Conservation (phyloP, 2,797 vertebrate genomes). For the Rhincodon typus region DNA sequence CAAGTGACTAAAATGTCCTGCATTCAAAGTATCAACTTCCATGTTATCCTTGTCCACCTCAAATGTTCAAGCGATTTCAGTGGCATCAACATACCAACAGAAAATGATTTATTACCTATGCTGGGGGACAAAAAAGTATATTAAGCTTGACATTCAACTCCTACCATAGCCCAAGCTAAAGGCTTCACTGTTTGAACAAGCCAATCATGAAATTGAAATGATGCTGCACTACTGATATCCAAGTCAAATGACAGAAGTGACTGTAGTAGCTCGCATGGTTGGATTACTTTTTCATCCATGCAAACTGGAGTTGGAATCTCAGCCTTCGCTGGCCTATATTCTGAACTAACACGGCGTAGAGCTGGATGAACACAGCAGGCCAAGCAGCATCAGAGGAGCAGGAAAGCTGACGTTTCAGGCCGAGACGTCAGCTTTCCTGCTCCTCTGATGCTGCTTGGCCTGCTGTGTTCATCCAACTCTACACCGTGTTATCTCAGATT, state of each 20-base stretch:
- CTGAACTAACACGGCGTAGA: no score
- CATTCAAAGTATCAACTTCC: not conserved
- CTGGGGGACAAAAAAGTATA: not conserved
- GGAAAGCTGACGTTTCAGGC: no score
- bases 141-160: not conserved
- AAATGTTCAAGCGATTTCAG: not conserved
- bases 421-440: no score
- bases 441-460: no score
- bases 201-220: not conserved
- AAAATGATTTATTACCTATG: not conserved
- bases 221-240: not conserved
- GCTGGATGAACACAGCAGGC: no score
- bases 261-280: not conserved
- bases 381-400: no score
- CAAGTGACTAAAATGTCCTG: not conserved
- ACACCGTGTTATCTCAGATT: no score
- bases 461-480: no score
- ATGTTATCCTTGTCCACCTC: not conserved
- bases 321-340: not conserved
- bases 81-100: not conserved
- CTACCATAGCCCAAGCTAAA: not conserved
- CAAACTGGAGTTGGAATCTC: not conserved
- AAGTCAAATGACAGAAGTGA: not conserved
- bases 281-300: not conserved
- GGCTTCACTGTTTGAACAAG: not conserved